Base-by-base conservation (phyloP, 2,888 invertebrate genomes). In the Horisme vitalbata region DNA sequence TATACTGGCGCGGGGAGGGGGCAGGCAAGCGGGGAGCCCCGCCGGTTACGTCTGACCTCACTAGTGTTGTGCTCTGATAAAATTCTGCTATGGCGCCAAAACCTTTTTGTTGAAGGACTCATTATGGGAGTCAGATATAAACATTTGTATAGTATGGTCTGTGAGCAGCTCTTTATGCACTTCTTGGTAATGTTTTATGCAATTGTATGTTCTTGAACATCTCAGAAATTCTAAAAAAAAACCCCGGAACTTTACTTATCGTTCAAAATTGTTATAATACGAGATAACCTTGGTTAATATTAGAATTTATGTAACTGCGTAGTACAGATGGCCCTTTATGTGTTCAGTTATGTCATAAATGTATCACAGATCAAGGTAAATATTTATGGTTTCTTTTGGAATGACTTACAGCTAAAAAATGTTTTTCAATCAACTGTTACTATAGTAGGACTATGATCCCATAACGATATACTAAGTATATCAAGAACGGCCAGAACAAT, bases 41-140 rank as follows among this genome's bases (percentile, higher is more conserved):
- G 57, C 58, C 62, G 58, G 61, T 54, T 56, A 56, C 56, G 58
- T 66, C 74, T 76, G 75, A 73, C 82, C 78, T 73, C 68, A 61
- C 71, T 80, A 87, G 85, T 75, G 83, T 65, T 67, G 84, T 55
- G 58, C 63, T 49, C 49, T 63, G 46, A 53, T 55, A 45, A 35
- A 41, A 51, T 43, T 32, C 36, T 43, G 28, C 44, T 36, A 34
- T 30, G 39, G 41, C 38, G 52, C 53, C 38, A 39, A 36, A 38
- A 30, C 48, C 10, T 18, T 45, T 51, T 30, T 48, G 26, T 44
- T 43, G 47, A 50, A 56, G 41, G 50, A 52, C 39, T 35, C 53
- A 31, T 37, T 13, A 11, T 41, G 36, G 10, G 11, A 4, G 4
- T 14, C 30, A 9, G 8, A n/a, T n/a, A n/a, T n/a, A n/a, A n/a